Conservation (phyloP, 2,113 vertebrate genomes). For the human region DNA sequence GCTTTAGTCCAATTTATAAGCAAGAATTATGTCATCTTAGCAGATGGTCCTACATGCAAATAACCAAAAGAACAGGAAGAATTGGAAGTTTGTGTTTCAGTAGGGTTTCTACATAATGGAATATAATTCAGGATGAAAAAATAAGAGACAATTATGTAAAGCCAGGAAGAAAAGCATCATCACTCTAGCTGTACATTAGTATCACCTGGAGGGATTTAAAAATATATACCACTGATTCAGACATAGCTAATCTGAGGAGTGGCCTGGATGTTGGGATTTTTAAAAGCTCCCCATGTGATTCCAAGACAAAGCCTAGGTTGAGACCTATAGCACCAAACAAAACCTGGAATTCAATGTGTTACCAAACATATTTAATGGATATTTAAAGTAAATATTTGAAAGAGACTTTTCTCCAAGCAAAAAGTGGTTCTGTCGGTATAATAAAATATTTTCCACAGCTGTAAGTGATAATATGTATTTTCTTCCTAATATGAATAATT, state of each 20-base stretch:
- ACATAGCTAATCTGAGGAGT: constrained; percentile 16
- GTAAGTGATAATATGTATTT: constrained; percentile 24
- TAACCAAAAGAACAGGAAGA: constrained; percentile 67
- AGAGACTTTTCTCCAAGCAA: constrained; percentile 34
- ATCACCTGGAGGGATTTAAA: not conserved
- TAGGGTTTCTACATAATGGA: constrained; percentile 16
- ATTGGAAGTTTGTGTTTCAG: not conserved
- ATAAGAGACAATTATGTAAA: constrained; percentile 50
- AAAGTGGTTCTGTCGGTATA: constrained; percentile 36
- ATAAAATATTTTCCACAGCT: constrained; percentile 34
- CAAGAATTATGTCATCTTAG: constrained; percentile 55
- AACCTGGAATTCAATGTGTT: constrained; percentile 24
- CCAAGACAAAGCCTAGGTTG: not conserved
- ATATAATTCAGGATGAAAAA: constrained; percentile 37
- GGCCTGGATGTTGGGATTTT: not conserved
- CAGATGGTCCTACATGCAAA: constrained; percentile 55
- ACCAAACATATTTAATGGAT: constrained; percentile 1
- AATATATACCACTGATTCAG: not conserved
- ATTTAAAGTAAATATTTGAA: constrained; percentile 51
- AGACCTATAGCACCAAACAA: constrained; percentile 26
- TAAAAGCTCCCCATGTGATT: constrained; percentile 19
- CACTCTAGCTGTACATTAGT: not conserved
- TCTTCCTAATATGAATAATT: constrained; percentile 42
- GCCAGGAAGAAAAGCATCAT: constrained; percentile 42
- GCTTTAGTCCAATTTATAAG: constrained; percentile 46